Evolutionary conservation across 2,113 vertebrate genomes (phyloP).

Genomic region (Rhizomys pruinosus): DNA sequence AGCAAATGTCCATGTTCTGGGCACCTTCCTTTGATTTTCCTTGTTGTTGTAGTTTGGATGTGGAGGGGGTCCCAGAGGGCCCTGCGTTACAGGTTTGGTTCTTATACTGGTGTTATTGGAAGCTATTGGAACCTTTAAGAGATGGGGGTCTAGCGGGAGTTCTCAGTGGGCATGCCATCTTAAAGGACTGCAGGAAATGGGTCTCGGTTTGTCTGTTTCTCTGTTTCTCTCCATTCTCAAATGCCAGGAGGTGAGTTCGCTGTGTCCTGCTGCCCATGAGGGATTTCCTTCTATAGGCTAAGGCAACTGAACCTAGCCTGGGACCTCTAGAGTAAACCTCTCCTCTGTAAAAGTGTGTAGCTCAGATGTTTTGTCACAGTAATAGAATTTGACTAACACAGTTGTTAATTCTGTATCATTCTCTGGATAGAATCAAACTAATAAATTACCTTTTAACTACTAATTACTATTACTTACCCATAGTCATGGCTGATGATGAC

Average conservation of each 20-base stretch:
- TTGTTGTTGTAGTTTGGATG: background rate
- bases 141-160: no score
- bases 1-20: background rate
- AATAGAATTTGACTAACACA: background rate
- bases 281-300: no score
- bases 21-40: background rate
- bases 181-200: fast-evolving
- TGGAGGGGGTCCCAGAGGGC: background rate
- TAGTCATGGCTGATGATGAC: background rate
- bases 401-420: background rate
- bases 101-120: background rate
- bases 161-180: no score
- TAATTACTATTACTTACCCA: background rate
- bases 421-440: background rate
- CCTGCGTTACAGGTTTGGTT: no score
- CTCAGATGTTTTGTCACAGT: background rate
- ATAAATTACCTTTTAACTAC: slow-evolving; percentile 10
- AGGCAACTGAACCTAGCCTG: background rate
- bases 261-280: no score
- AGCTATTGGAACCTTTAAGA: background rate
- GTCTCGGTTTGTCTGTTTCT: background rate
- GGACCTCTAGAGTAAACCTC: background rate
- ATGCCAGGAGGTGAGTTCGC: background rate
- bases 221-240: background rate
- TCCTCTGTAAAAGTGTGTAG: background rate